phyloP scores from a whole-genome alignment of 2,113 vertebrate genomes.

The Thryonomys swinderianus region DNA sequence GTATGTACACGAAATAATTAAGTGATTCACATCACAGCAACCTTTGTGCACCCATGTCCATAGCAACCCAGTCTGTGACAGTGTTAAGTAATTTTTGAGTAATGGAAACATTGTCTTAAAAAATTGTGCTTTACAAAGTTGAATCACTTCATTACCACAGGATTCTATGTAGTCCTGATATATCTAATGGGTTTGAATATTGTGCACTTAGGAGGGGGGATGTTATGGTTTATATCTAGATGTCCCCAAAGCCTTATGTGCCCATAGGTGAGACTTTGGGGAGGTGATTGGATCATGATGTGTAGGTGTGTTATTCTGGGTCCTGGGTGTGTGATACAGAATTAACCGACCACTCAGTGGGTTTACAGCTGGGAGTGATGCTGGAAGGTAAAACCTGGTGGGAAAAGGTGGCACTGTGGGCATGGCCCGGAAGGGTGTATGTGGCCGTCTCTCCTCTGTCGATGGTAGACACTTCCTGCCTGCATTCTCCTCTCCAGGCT shows the following conservation, averaged over 20 bases:
- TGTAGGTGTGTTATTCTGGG: background rate
- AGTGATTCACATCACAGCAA: too few relatives aligned
- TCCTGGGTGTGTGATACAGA: background rate
- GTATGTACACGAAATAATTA: too few relatives aligned
- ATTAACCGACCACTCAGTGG: background rate
- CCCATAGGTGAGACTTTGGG: background rate
- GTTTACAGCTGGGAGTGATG: background rate
- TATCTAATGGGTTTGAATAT: background rate
- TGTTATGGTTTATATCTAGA: background rate
- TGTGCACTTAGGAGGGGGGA: background rate
- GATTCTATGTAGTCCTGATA: background rate
- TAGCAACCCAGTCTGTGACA: too few relatives aligned
- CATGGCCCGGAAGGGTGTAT: background rate
- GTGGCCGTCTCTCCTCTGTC: fast-evolving
- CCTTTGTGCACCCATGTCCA: too few relatives aligned
- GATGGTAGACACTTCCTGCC: background rate
- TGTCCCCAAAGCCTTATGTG: background rate
- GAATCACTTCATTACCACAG: background rate
- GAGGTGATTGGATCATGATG: too few relatives aligned
- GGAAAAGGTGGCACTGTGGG: background rate
- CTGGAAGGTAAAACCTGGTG: background rate
- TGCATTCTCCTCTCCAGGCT: background rate
- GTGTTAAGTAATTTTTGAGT: background rate
- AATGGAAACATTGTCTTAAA: background rate
- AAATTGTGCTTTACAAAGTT: background rate